These are phyloP conservation scores for Gymnogyps californianus DNA, from an alignment of 2,113 vertebrate genomes.

Conservation along the genomic window DNA sequence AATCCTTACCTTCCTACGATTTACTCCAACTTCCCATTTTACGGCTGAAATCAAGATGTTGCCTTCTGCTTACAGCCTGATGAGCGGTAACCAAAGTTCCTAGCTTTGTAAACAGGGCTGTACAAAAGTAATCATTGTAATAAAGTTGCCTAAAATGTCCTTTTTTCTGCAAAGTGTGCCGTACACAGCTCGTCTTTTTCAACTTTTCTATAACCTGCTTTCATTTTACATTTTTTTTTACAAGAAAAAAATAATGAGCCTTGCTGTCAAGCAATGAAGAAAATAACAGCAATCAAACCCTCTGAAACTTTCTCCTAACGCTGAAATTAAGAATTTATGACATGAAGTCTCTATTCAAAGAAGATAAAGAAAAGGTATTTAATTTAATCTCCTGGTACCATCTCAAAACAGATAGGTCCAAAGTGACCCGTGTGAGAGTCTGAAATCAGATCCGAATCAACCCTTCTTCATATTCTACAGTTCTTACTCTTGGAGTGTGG, in stretches of 20 bases:
- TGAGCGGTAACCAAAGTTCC: background rate
- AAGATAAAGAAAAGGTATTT: background rate
- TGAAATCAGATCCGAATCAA: background rate
- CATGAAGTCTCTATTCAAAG: background rate
- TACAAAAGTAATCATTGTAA: background rate
- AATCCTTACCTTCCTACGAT: background rate
- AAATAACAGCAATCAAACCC: background rate
- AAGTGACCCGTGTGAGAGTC: background rate
- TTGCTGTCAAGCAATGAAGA: background rate
- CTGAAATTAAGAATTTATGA: background rate
- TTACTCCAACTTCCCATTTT: background rate
- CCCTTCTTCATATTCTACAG: background rate
- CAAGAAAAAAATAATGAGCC: background rate
- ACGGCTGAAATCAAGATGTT: background rate
- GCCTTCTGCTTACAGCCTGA: background rate
- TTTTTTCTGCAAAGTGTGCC: background rate
- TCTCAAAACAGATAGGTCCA: background rate
- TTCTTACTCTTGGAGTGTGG: background rate
- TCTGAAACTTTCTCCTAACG: background rate
- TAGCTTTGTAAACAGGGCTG: background rate
- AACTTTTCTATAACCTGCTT: background rate
- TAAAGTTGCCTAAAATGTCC: background rate
- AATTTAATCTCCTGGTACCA: background rate
- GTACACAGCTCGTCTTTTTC: background rate
- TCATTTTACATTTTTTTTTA: background rate